These are phyloP conservation scores for Tauraco erythrolophus DNA, from an alignment of 2,113 vertebrate species.

Conservation along the genomic window DNA sequence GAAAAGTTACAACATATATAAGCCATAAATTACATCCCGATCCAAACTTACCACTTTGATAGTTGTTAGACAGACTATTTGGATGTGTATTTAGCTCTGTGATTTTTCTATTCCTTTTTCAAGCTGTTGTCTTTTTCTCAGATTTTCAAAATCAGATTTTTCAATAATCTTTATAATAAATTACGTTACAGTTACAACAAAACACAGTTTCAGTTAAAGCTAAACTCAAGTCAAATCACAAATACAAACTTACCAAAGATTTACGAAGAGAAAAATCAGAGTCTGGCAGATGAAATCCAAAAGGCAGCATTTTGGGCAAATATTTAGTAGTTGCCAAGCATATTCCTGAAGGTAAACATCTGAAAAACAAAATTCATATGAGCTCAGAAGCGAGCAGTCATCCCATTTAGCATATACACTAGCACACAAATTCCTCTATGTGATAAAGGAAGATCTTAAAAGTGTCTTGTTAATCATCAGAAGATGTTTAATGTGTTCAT, in stretches of 20 bases:
- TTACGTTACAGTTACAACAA: background rate
- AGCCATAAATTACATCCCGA: constrained; percentile 20
- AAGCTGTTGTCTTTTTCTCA: background rate
- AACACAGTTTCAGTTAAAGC: background rate
- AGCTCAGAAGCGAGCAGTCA: background rate
- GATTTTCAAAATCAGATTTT: background rate
- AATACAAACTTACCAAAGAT: background rate
- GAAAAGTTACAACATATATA: background rate
- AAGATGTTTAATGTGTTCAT: background rate
- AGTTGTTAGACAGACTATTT: background rate
- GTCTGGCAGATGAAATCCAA: background rate
- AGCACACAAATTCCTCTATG: background rate
- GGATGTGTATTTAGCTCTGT: background rate
- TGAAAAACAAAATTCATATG: background rate
- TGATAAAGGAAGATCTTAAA: background rate
- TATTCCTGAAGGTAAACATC: background rate
- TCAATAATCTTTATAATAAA: background rate
- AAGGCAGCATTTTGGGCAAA: background rate
- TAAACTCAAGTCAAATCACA: background rate
- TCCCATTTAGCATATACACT: background rate
- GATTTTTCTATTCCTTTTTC: background rate
- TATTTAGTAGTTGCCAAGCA: background rate
- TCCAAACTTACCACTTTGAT: constrained; percentile 26
- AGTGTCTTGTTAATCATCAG: background rate
- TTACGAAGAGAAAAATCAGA: background rate